These are phyloP conservation scores for Xiphophorus maculatus DNA, from an alignment of 2,113 vertebrate genomes.

Conservation along the genomic window DNA sequence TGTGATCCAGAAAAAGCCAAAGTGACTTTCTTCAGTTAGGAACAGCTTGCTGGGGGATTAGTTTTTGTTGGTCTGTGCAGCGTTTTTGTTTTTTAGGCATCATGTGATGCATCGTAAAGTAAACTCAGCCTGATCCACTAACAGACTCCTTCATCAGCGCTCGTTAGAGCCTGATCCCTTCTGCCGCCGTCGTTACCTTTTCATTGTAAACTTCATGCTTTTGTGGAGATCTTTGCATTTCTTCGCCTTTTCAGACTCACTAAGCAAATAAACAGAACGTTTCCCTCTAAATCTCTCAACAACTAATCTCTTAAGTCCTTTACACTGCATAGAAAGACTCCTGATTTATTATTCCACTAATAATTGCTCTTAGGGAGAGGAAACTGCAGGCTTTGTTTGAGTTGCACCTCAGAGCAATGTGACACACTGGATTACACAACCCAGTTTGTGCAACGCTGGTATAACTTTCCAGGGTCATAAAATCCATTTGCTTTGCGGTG, in stretches of 20 bases:
- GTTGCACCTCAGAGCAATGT: not conserved
- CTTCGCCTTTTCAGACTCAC: not conserved
- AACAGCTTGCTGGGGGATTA: not conserved
- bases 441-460: constrained; percentile 19
- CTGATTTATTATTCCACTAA: constrained; percentile 3
- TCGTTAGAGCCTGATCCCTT: not conserved
- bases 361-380: not conserved
- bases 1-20: not conserved
- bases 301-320: not conserved
- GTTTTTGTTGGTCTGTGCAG: not conserved
- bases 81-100: not conserved
- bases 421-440: not conserved
- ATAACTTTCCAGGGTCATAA: constrained; percentile 3
- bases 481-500: not conserved
- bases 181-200: not conserved
- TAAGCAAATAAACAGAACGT: constrained; percentile 9
- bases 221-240: not conserved
- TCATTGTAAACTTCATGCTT: not conserved
- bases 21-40: not conserved
- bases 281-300: not conserved
- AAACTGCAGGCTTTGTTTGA: not conserved
- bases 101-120: not conserved
- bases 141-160: constrained; percentile 1
- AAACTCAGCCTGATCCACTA: not conserved
- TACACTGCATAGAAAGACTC: not conserved